Base-by-base conservation (phyloP, 2,797 vertebrate genomes). In the Anolis apletophallus region DNA sequence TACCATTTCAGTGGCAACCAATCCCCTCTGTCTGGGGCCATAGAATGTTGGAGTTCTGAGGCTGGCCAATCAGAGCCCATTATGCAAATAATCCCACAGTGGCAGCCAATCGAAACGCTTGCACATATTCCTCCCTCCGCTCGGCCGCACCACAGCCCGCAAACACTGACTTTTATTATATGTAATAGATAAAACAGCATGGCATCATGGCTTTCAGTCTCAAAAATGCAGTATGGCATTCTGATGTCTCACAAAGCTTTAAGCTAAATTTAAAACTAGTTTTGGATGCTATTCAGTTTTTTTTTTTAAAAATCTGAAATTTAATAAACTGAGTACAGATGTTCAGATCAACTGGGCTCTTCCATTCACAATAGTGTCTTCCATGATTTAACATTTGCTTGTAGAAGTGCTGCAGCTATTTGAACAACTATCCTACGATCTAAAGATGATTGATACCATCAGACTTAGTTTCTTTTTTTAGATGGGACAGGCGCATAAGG, bases 401-500 rank as follows among this genome's bases (percentile, higher is more conserved):
- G 5, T n/a, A 17, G 36, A 86, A 89, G 11, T 29, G 57, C 84
- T 86, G 55, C 17, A 82, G 72, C 75, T 3, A 16, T 7, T 84
- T 88, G 81, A 23, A 71, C 75, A 69, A 85, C 81, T 90, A 14
- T 23, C 11, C 88, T 61, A 87, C 40, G 67, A 83, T 46, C 86
- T 83, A 91, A n/a, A 86, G 14, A 67, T 72, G 23, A 57, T 86
- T 40, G 77, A 67, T 2, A 9, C 95, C 88, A 46, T 46, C 46
- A 46, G 46, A 46, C 46, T 46, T 46, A 8, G 7, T 46, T 46
- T 46, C 46, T 6, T 46, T 46, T 46, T 46, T 46, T 46, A 99
- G 92, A 85, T 97, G 96, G 46, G 98, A 95, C 71, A 99, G 97
- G 79, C 87, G 93, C 91, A 96, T 95, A 54, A 99, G 97, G 91